These are phyloP conservation scores for Adelges cooleyi DNA, from an alignment of 1,140 invertebrate genomes.

Conservation along the genomic window DNA sequence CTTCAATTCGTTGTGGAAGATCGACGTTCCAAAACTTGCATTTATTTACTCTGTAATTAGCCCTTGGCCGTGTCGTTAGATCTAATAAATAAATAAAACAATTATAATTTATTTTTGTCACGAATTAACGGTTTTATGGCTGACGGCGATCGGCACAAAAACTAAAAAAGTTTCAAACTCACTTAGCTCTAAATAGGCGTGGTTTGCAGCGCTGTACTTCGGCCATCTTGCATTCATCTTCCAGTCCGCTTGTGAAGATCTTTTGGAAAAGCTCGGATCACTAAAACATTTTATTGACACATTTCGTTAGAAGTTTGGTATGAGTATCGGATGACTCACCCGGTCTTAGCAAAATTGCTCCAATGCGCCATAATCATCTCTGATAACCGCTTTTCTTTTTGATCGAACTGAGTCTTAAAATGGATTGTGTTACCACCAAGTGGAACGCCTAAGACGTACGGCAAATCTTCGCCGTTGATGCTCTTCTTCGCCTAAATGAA, in stretches of 20 bases:
- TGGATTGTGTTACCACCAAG: constrained; percentile 60
- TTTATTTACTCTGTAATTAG: constrained; percentile 50
- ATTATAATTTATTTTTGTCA: too few species aligned
- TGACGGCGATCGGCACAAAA: too few species aligned
- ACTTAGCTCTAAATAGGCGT: constrained; percentile 67
- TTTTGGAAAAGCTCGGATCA: constrained; percentile 59
- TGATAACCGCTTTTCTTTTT: constrained; percentile 62
- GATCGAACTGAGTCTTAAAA: constrained; percentile 58
- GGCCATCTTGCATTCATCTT: constrained; percentile 63
- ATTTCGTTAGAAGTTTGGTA: neutral
- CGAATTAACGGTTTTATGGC: too few species aligned
- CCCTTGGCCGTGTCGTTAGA: neutral
- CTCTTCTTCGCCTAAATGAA: constrained; percentile 36
- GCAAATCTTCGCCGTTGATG: constrained; percentile 79
- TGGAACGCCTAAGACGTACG: constrained; percentile 83
- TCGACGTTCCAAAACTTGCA: constrained; percentile 61
- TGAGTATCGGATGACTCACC: constrained; percentile 43
- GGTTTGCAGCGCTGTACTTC: constrained; percentile 55
- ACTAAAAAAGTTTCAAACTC: constrained; percentile 24
- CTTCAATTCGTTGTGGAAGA: constrained; percentile 47
- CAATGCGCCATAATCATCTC: constrained; percentile 75
- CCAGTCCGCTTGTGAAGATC: constrained; percentile 47
- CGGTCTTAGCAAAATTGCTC: constrained; percentile 78
- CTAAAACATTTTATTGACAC: constrained; percentile 39
- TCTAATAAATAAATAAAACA: constrained; percentile 21